These are phyloP conservation scores for Palythoa heliodiscus DNA, from an alignment of 92 coral and sea anemone species.

Conservation along the genomic window DNA sequence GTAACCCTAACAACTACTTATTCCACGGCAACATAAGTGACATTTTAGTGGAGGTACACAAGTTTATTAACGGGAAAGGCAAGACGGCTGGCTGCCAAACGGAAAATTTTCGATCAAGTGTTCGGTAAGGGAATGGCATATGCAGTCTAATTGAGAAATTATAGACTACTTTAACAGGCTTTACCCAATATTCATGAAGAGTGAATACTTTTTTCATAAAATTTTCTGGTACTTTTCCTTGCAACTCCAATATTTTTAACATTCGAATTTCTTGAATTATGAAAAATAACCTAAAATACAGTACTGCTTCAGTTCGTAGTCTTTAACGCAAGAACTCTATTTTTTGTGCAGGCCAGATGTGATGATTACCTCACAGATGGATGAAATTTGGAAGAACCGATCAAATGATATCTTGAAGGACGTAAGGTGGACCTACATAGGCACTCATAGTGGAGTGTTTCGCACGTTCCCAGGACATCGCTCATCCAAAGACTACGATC, in stretches of 20 bases:
- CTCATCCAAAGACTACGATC: conserved; percentile 83
- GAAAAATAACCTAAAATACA: too few species aligned
- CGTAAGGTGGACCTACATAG: conserved; percentile 95
- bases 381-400: conserved; percentile 71
- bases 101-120: conserved; percentile 73
- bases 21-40: conserved; percentile 81
- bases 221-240: too few species aligned
- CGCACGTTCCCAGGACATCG: conserved; percentile 96
- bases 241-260: too few species aligned
- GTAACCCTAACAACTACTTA: conserved; percentile 85
- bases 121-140: conserved; percentile 60
- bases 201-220: too few species aligned
- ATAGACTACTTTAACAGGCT: too few species aligned
- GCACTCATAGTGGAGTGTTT: conserved; percentile 91
- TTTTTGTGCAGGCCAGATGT: conserved; percentile 83
- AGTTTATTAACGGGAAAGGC: conserved; percentile 70
- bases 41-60: conserved; percentile 81
- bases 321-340: too few species aligned
- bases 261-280: too few species aligned
- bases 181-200: too few species aligned
- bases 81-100: conserved; percentile 76
- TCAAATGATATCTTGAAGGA: conserved; percentile 83
- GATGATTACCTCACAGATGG: conserved; percentile 88
- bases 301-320: too few species aligned
- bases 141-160: too few species aligned